Evolutionary conservation across 1,140 invertebrate genomes (phyloP).

Genomic region (Lepidurus arcticus): DNA sequence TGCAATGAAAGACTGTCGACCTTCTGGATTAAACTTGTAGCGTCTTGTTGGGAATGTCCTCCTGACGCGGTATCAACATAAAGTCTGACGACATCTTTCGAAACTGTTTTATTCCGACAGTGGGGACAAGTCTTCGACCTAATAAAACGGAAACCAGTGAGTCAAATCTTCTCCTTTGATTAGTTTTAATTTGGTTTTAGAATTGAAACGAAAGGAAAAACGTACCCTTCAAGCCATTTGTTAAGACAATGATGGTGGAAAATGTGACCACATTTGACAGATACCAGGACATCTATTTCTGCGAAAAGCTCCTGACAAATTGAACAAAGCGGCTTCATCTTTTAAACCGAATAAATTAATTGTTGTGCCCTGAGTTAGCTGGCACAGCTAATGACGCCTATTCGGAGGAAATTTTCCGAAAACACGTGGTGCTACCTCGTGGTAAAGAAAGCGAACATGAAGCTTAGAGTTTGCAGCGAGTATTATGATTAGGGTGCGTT

Average conservation of each 20-base stretch:
- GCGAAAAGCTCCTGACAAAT: slow-evolving; percentile 34
- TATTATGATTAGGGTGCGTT: too few relatives aligned
- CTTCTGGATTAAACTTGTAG: neutral
- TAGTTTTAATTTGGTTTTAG: neutral
- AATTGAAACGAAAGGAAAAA: neutral
- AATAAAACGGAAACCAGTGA: neutral
- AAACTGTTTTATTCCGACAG: slow-evolving; percentile 26
- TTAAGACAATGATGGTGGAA: slow-evolving; percentile 32
- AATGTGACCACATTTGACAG: slow-evolving; percentile 34
- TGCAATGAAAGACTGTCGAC: neutral
- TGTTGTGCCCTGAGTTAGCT: too few relatives aligned
- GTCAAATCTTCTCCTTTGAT: too few relatives aligned
- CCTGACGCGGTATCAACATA: slow-evolving; percentile 26
- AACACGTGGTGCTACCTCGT: too few relatives aligned
- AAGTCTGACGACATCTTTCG: slow-evolving; percentile 10
- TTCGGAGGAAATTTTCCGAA: too few relatives aligned
- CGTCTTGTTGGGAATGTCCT: neutral
- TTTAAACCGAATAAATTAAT: neutral
- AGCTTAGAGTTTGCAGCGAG: too few relatives aligned
- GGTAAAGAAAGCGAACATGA: too few relatives aligned
- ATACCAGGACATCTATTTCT: slow-evolving; percentile 36
- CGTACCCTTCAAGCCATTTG: slow-evolving; percentile 33
- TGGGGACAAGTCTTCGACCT: slow-evolving; percentile 29
- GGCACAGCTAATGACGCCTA: too few relatives aligned
- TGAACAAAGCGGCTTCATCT: slow-evolving; percentile 31